Conservation (phyloP, 1,140 invertebrate species). For the Xylocopa sonorina region DNA sequence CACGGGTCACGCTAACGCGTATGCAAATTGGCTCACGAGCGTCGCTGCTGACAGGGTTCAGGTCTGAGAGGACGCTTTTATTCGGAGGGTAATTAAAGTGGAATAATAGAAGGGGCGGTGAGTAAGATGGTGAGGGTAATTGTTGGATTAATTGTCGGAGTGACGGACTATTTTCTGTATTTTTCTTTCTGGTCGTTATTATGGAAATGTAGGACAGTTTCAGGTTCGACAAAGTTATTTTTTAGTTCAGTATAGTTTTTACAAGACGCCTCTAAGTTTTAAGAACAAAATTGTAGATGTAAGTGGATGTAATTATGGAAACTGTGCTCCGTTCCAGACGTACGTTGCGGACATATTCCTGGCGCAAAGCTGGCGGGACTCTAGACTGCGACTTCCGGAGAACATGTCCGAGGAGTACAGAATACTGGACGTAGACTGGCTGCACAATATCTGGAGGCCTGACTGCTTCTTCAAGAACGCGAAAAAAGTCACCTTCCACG, state of each 20-base stretch:
- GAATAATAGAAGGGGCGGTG: not conserved
- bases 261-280: too few species aligned
- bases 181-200: too few species aligned
- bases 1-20: not conserved
- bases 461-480: constrained; percentile 97
- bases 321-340: constrained; percentile 84
- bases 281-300: too few species aligned
- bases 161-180: too few species aligned
- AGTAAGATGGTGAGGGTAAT: not conserved
- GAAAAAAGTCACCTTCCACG: constrained; percentile 95
- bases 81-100: not conserved
- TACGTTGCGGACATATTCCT: constrained; percentile 96
- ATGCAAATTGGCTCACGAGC: constrained; percentile 14
- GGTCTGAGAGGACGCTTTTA: not conserved
- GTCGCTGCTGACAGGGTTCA: not conserved
- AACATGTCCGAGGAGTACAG: constrained; percentile 96
- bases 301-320: too few species aligned
- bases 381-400: constrained; percentile 91
- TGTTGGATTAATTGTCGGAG: not conserved
- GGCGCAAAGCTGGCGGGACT: constrained; percentile 95
- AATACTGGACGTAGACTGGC: constrained; percentile 94
- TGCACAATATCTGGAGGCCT: constrained; percentile 95
- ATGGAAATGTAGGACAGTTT: too few species aligned
- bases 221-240: too few species aligned
- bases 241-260: too few species aligned